Evolutionary conservation across 2,888 invertebrate genomes (phyloP).

Genomic region (Andrena fulva): DNA sequence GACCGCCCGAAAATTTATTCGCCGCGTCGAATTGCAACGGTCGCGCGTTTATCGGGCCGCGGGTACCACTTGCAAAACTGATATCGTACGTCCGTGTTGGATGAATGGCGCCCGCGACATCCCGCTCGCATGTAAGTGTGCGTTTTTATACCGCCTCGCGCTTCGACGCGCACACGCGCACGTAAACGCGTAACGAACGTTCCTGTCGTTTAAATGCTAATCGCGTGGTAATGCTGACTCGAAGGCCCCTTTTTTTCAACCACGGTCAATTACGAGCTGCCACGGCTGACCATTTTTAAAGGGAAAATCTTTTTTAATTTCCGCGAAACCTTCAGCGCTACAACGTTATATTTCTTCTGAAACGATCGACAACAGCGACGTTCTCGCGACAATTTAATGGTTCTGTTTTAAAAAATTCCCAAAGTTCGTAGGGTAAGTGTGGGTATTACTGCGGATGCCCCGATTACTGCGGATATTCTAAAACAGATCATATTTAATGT

Average conservation of each 20-base stretch:
- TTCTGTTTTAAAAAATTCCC: too few species aligned
- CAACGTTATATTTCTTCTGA: conserved; percentile 4
- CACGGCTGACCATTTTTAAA: conserved; percentile 53
- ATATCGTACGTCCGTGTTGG: conserved; percentile 61
- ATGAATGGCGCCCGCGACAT: conserved; percentile 59
- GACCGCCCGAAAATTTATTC: conserved; percentile 67
- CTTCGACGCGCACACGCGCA: conserved; percentile 10
- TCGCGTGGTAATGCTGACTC: conserved; percentile 71
- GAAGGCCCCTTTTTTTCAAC: conserved; percentile 25
- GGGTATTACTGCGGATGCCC: too few species aligned
- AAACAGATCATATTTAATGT: too few species aligned
- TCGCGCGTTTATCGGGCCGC: conserved; percentile 63
- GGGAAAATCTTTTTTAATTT: conserved; percentile 62
- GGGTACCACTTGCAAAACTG: conserved; percentile 62
- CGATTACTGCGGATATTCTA: too few species aligned
- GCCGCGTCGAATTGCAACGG: conserved; percentile 51
- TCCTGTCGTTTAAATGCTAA: conserved; percentile 73
- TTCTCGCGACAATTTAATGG: background rate
- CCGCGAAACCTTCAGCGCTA: conserved; percentile 13
- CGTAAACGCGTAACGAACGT: conserved; percentile 60
- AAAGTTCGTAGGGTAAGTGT: too few species aligned
- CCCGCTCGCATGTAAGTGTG: conserved; percentile 42
- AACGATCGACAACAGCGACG: background rate
- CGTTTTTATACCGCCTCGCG: conserved; percentile 54
- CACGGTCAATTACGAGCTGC: conserved; percentile 54